These are phyloP conservation scores for Microctenopoma stevenorrisi DNA, from an alignment of 2,797 vertebrate species.

Conservation along the genomic window DNA sequence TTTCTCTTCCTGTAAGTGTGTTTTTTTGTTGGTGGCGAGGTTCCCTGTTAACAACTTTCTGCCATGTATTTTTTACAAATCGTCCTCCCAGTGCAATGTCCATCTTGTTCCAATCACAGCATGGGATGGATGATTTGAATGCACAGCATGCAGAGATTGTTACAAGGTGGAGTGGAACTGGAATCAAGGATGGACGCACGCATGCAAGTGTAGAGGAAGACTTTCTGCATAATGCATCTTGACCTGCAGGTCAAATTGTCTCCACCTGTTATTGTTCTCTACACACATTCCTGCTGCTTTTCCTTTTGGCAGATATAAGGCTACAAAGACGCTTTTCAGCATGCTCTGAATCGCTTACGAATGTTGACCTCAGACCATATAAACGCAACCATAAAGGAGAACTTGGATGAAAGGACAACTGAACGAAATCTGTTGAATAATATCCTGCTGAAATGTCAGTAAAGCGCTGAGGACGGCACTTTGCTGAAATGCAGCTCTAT, in stretches of 20 bases:
- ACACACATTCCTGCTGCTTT: slow-evolving; percentile 17
- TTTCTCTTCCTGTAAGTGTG: slow-evolving; percentile 44
- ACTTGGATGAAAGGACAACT: slow-evolving; percentile 21
- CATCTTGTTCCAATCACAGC: slow-evolving; percentile 67
- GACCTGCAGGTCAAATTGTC: slow-evolving; percentile 56
- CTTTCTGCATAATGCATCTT: slow-evolving; percentile 50
- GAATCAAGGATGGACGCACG: slow-evolving; percentile 39
- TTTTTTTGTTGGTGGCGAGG: slow-evolving; percentile 56
- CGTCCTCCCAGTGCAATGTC: slow-evolving; percentile 28
- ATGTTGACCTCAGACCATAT: slow-evolving; percentile 27
- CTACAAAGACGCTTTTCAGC: slow-evolving; percentile 25
- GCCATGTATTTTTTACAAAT: slow-evolving; percentile 60
- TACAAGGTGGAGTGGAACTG: slow-evolving; percentile 60
- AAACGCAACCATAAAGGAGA: slow-evolving; percentile 24
- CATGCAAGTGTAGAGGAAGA: slow-evolving; percentile 35
- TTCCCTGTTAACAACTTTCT: slow-evolving; percentile 63
- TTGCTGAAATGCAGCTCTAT: not conserved
- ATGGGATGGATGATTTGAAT: slow-evolving; percentile 48
- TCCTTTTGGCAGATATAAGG: slow-evolving; percentile 27
- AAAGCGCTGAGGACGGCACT: not conserved
- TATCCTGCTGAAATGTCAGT: slow-evolving; percentile 20
- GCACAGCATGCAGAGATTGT: slow-evolving; percentile 59
- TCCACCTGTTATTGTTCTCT: slow-evolving; percentile 43
- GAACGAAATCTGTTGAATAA: not conserved
- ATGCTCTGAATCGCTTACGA: slow-evolving; percentile 41